Evolutionary conservation across 2,113 vertebrate species (phyloP).

Genomic region (Podiceps cristatus): DNA sequence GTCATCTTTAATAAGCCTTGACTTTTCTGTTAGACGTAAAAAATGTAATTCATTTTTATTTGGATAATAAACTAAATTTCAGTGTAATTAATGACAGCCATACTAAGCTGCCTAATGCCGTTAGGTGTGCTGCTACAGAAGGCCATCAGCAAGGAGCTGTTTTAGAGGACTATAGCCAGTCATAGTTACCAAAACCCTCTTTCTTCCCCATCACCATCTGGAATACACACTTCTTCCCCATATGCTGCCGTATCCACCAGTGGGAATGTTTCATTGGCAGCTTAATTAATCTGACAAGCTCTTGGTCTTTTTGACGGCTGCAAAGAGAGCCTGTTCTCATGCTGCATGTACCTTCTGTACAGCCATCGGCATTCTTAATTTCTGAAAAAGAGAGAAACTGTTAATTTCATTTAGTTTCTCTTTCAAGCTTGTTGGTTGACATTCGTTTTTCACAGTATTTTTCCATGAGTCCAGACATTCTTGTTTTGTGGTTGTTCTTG

Average conservation of each 20-base stretch:
- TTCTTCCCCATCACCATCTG: neutral
- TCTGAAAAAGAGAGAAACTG: neutral
- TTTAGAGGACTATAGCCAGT: neutral
- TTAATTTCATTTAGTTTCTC: neutral
- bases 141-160: neutral
- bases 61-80: neutral
- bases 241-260: neutral
- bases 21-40: neutral
- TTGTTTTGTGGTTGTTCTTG: neutral
- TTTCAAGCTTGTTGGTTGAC: neutral
- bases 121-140: neutral
- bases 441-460: neutral
- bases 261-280: neutral
- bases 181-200: neutral
- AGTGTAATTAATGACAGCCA: neutral
- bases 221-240: neutral
- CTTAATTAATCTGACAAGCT: neutral
- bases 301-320: neutral
- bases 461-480: fast-evolving
- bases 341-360: neutral
- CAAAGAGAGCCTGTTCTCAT: neutral
- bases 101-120: neutral
- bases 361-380: neutral
- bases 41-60: neutral
- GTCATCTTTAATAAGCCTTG: neutral